A percentile compares a stretch with the other conserved stretches of the same genome.
Conservation (phyloP, 92 coral and sea anemone genomes). For the Ricordea florida region DNA sequence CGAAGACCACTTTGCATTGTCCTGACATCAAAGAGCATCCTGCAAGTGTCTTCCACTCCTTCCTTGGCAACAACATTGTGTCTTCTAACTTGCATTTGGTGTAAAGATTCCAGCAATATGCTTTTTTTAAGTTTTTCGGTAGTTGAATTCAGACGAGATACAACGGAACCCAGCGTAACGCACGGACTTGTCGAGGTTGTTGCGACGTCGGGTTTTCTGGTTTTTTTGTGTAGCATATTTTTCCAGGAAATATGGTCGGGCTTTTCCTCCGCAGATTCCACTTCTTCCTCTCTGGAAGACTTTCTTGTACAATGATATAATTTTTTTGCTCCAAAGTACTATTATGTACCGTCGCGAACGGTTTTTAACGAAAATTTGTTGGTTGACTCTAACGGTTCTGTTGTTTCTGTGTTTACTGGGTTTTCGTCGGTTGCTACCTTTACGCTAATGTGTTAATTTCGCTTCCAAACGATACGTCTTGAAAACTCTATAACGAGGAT, state of each 20-base stretch:
- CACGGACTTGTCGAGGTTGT: no score
- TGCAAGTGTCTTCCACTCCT: neutral
- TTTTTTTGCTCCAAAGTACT: no score
- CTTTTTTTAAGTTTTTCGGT: neutral
- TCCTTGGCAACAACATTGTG: neutral
- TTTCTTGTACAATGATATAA: neutral
- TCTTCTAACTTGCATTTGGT: conserved; percentile 2
- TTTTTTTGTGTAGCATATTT: no score
- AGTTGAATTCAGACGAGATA: neutral
- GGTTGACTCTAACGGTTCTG: no score
- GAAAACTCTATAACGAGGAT: no score
- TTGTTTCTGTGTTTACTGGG: neutral
- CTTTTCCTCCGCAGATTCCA: neutral
- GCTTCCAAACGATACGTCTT: no score
- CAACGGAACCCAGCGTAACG: conserved; percentile 6
- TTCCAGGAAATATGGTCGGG: neutral
- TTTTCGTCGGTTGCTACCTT: conserved; percentile 6
- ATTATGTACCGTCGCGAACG: no score
- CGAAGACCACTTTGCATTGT: conserved; percentile 1
- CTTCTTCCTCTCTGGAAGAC: neutral
- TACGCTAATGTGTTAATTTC: no score
- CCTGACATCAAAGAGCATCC: neutral
- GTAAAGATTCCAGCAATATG: neutral
- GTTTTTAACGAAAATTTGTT: no score
- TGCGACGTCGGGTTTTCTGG: no score